Evolutionary conservation across 2,797 vertebrate genomes (phyloP), one percentile per base, ranked within the genome.

Genomic region (Anguilla marmorata): DNA sequence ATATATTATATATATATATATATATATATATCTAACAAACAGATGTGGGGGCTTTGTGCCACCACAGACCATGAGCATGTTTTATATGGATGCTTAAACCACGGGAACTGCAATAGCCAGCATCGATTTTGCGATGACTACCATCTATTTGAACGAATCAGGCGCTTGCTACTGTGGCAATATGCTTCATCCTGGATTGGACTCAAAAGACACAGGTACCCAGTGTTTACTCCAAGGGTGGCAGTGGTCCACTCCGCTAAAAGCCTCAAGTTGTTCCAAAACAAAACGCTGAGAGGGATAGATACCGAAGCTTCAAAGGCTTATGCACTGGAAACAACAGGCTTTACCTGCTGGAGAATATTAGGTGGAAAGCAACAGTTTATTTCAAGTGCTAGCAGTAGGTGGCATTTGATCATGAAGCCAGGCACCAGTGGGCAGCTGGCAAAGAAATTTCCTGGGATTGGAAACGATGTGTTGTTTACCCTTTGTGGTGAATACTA

Each of bases 391-490:
- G 88, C 60, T 60, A 88, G 30, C 48, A 37, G 86, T 93, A 92
- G 93, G 92, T 92, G 89, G 91, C 92, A 94, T 94, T 94, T 94
- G 94, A 94, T 94, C 94, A 94, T 86, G 2, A 92, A 90, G 89
- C 52, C 82, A 91, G 19, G 87, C 60, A 88, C 56, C 21, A 86
- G 90, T 86, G 84, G 89, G 87, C 90, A 91, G 90, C 86, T 91
- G 89, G 87, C 87, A 88, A 86, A n/a, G 56, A 84, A 89, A 88
- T 85, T 88, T 69, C 63, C 66, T 8, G 24, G 63, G 74, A 87
- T 45, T 56, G 52, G 84, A 58, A 66, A 24, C 5, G 33, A 24
- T 72, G 85, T 56, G 74, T 37, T 87, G 69, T 52, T 88, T 87
- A 86, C 90, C n/a, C 60, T 86, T 83, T n/a, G 84, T 86, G 86